These are phyloP conservation scores for Pipistrellus pipistrellus DNA, from an alignment of 2,797 vertebrate genomes.

Conservation along the genomic window DNA sequence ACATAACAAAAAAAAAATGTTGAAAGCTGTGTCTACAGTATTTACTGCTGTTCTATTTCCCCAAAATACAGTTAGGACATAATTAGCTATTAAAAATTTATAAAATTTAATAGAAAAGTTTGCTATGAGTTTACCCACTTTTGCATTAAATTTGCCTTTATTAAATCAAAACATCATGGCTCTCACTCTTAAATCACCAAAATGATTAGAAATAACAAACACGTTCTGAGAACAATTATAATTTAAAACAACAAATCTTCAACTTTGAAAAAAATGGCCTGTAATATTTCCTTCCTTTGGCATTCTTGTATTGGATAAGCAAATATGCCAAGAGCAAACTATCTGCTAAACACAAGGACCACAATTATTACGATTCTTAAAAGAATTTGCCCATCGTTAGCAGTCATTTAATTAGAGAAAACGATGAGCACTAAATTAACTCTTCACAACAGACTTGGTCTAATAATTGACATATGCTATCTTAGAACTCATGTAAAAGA, in stretches of 20 bases:
- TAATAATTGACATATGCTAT: slow-evolving; percentile 66
- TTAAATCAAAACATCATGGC: slow-evolving; percentile 75
- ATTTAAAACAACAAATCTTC: slow-evolving; percentile 69
- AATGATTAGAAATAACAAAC: slow-evolving; percentile 74
- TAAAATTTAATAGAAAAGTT: slow-evolving; percentile 80
- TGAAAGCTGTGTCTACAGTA: slow-evolving; percentile 78
- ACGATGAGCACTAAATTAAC: slow-evolving; percentile 77
- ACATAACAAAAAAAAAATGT: slow-evolving; percentile 44
- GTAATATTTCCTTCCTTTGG: slow-evolving; percentile 71
- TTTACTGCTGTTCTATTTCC: slow-evolving; percentile 74
- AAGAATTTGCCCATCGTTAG: slow-evolving; percentile 54
- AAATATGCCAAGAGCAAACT: slow-evolving; percentile 79
- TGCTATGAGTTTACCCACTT: slow-evolving; percentile 71
- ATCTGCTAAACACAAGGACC: slow-evolving; percentile 67
- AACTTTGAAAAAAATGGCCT: slow-evolving; percentile 72
- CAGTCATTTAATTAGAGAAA: slow-evolving; percentile 67
- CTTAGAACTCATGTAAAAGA: slow-evolving; percentile 71
- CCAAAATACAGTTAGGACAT: slow-evolving; percentile 78
- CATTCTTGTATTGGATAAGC: slow-evolving; percentile 64
- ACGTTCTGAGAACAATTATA: slow-evolving; percentile 74
- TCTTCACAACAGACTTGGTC: slow-evolving; percentile 69
- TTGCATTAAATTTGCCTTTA: slow-evolving; percentile 71
- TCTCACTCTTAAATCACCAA: slow-evolving; percentile 76
- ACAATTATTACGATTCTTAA: slow-evolving; percentile 71
- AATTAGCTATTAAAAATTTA: slow-evolving; percentile 77